phyloP scores from a whole-genome alignment of 2,797 vertebrate species.

The Bradypodion ventrale region DNA sequence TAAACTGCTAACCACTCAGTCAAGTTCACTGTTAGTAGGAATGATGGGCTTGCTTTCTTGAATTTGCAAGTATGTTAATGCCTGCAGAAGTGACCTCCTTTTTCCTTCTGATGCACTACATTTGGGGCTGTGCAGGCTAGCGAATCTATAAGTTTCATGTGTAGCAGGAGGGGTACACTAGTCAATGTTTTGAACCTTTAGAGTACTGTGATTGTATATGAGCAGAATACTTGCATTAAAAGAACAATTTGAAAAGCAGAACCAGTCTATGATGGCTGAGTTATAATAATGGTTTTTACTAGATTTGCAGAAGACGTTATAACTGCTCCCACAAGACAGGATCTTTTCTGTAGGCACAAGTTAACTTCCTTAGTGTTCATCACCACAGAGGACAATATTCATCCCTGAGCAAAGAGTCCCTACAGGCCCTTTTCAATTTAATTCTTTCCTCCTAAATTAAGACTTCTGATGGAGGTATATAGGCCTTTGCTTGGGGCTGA shows the following conservation, averaged over 20 bases:
- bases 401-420: constrained; percentile 42
- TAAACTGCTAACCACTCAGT: not conserved
- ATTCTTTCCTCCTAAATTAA: constrained; percentile 45
- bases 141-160: not conserved
- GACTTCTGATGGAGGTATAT: constrained; percentile 44
- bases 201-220: not conserved
- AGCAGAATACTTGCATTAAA: not conserved
- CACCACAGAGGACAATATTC: constrained; percentile 34
- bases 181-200: not conserved
- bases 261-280: not conserved
- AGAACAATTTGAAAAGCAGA: not conserved
- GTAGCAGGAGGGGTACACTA: not conserved
- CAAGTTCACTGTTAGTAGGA: not conserved
- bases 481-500: constrained; percentile 43
- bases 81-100: not conserved
- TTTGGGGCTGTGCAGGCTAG: not conserved
- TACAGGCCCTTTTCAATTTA: constrained; percentile 43
- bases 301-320: constrained; percentile 16
- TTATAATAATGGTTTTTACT: not conserved
- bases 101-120: not conserved
- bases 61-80: too few relatives aligned
- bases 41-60: not conserved
- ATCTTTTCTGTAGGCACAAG: constrained; percentile 38
- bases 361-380: constrained; percentile 36
- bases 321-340: constrained; percentile 8